Conservation (phyloP, 2,113 vertebrate genomes). For the Clarias batrachus region DNA sequence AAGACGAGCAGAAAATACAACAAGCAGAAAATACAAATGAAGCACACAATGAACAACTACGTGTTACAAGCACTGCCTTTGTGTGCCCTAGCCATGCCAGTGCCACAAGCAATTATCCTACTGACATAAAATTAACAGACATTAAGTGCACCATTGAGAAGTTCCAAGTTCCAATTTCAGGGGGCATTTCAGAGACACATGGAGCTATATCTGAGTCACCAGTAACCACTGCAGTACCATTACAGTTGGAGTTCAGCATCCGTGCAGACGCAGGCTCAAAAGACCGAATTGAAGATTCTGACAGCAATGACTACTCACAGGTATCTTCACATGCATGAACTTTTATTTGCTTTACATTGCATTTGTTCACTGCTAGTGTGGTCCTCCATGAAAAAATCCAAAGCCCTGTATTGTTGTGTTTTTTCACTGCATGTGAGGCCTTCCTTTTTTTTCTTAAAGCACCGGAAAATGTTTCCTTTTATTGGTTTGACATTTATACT, state of each 20-base stretch:
- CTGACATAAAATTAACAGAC: background rate
- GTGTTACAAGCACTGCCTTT: background rate
- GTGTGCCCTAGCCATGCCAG: background rate
- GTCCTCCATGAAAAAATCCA: background rate
- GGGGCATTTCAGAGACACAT: background rate
- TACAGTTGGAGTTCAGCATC: background rate
- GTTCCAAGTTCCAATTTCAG: background rate
- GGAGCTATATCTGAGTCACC: constrained; percentile 16
- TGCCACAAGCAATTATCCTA: background rate
- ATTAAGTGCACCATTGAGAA: background rate
- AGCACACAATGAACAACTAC: background rate
- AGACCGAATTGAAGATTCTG: background rate
- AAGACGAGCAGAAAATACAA: background rate
- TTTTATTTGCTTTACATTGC: background rate
- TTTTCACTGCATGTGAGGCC: background rate
- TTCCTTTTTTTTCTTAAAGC: background rate
- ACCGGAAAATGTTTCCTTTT: background rate
- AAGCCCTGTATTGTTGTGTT: background rate
- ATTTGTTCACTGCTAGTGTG: background rate
- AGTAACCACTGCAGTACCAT: background rate
- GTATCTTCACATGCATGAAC: constrained; percentile 18
- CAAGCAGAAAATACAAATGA: background rate
- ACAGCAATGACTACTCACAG: constrained; percentile 1
- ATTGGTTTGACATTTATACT: constrained; percentile 24
- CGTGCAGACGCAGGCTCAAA: background rate